Conservation (phyloP, 2,113 vertebrate genomes). For the Brachirus orientalis region DNA sequence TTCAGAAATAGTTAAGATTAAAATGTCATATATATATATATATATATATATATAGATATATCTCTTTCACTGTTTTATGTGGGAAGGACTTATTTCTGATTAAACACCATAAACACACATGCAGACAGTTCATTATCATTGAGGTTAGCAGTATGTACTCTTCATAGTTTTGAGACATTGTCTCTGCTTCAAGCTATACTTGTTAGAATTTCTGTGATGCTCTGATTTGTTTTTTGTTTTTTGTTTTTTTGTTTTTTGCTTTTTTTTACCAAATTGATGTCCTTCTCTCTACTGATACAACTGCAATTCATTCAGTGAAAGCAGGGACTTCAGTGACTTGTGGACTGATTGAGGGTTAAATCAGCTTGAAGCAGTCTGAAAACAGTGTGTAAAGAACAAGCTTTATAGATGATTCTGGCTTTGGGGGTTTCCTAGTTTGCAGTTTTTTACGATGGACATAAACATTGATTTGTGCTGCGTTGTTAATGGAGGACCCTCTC, state of each 20-base stretch:
- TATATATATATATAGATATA: too few species aligned
- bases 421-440: conserved; percentile 49
- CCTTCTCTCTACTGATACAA: neutral
- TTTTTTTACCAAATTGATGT: neutral
- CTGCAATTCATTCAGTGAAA: neutral
- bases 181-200: neutral
- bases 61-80: too few species aligned
- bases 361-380: conserved; percentile 20
- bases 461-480: conserved; percentile 79
- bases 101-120: too few species aligned
- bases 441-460: conserved; percentile 74
- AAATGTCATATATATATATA: too few species aligned
- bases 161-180: too few species aligned
- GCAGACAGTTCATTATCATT: too few species aligned
- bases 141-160: too few species aligned
- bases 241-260: too few species aligned
- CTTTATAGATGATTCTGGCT: conserved; percentile 55
- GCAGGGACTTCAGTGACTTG: neutral
- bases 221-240: neutral
- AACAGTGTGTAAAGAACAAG: conserved; percentile 15
- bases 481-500: conserved; percentile 73
- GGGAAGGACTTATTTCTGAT: too few species aligned
- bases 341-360: conserved; percentile 26
- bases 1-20: neutral
- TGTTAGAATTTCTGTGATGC: neutral